Evolutionary conservation across 2,113 vertebrate species (phyloP).

Genomic region (Nannospalax galili): DNA sequence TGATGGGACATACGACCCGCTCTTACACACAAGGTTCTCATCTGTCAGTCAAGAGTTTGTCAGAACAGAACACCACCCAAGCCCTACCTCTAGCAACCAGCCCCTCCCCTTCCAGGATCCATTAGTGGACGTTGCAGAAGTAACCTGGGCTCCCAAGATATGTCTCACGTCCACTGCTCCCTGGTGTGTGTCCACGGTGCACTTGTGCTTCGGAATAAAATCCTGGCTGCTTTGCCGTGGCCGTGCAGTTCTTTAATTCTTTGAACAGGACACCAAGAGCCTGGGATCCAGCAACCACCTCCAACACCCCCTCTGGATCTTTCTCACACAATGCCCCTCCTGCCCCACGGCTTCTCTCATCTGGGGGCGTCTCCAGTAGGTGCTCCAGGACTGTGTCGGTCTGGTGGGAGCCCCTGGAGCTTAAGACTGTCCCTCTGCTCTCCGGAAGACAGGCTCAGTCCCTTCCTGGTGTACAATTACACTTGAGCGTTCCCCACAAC

Average conservation of each 20-base stretch:
- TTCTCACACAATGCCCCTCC: rapidly evolving
- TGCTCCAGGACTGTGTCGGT: not conserved
- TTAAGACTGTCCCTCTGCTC: no score
- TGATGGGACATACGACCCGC: not conserved
- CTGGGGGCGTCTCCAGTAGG: not conserved
- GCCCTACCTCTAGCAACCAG: not conserved
- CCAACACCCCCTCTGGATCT: not conserved
- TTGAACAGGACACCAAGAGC: not conserved
- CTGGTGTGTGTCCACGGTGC: no score
- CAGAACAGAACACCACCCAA: not conserved
- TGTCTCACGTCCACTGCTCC: not conserved
- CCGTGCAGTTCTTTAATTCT: not conserved
- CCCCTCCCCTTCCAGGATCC: not conserved
- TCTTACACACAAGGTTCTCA: not conserved
- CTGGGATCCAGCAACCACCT: no score
- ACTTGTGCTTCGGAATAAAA: not conserved
- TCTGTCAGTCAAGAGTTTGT: not conserved
- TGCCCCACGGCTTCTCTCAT: rapidly evolving
- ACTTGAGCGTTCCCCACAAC: no score
- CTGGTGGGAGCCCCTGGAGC: rapidly evolving
- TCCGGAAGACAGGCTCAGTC: no score
- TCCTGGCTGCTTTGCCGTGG: no score
- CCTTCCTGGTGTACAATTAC: not conserved
- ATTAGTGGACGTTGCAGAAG: not conserved
- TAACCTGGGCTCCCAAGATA: no score